Conservation (phyloP, 2,797 vertebrate genomes). For the Hippocampus kuda region DNA sequence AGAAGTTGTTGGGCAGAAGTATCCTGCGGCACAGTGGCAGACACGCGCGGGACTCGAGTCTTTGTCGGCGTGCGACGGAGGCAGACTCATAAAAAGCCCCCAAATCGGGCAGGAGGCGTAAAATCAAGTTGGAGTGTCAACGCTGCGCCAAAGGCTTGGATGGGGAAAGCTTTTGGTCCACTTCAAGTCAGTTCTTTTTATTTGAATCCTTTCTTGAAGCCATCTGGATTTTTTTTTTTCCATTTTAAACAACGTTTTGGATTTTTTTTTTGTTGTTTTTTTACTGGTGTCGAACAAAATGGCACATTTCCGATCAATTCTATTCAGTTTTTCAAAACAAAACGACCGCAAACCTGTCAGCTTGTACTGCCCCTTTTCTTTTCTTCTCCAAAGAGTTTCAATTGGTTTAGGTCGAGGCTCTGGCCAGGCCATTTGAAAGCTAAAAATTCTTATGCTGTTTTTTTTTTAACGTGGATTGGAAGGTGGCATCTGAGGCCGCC, state of each 20-base stretch:
- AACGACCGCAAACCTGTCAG: too few species aligned
- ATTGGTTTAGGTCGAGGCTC: too few species aligned
- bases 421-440: background rate
- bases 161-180: slow-evolving; percentile 21
- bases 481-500: too few species aligned
- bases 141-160: background rate
- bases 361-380: too few species aligned
- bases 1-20: background rate
- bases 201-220: background rate
- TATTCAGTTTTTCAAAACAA: too few species aligned
- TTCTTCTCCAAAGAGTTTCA: too few species aligned
- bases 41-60: background rate
- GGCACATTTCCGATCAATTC: too few species aligned
- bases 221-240: background rate
- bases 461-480: too few species aligned
- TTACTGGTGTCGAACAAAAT: background rate
- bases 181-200: slow-evolving; percentile 25
- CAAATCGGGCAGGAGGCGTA: background rate
- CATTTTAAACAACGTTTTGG: too few species aligned
- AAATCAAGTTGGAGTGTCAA: too few species aligned
- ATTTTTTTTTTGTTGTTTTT: background rate
- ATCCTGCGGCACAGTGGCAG: background rate
- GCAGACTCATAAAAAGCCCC: background rate
- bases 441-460: too few species aligned
- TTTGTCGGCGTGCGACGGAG: background rate